A percentile compares a stretch with the other conserved stretches of the same genome.
These are phyloP conservation scores for Philaenus spumarius DNA, from an alignment of 1,140 invertebrate species.

Conservation along the genomic window DNA sequence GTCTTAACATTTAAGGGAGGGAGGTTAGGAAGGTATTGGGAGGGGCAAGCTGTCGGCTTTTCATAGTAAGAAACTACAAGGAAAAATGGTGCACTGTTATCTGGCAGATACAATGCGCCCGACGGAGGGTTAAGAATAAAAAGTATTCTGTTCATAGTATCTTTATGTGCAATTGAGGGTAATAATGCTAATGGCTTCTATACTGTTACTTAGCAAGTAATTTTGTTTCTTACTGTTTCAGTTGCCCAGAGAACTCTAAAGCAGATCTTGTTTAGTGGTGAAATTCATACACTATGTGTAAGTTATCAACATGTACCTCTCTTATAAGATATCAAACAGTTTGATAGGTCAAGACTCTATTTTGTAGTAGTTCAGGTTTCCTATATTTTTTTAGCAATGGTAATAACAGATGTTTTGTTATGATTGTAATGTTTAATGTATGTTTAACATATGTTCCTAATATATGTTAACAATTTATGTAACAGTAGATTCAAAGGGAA, in stretches of 20 bases:
- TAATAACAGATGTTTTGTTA: neutral
- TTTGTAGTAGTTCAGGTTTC: neutral
- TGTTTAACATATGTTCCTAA: neutral
- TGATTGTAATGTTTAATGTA: neutral
- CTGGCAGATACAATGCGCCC: no score
- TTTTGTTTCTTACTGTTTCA: no score
- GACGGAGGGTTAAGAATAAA: no score
- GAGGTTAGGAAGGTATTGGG: neutral
- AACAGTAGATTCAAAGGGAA: no score
- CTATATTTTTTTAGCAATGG: neutral
- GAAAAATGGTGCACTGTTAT: no score
- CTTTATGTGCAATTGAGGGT: neutral
- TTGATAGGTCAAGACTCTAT: neutral
- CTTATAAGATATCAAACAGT: neutral
- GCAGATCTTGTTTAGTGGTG: conserved; percentile 31
- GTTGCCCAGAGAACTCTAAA: conserved; percentile 31
- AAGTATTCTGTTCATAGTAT: neutral
- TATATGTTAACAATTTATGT: no score
- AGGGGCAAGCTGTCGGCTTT: no score
- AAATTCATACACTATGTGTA: conserved; percentile 25
- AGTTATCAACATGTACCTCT: neutral
- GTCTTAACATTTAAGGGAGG: neutral
- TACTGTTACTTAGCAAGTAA: no score
- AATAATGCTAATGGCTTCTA: conserved; percentile 1
- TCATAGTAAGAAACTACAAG: no score